These are phyloP conservation scores for Leptosomus discolor DNA, from an alignment of 2,113 vertebrate genomes.

Conservation along the genomic window DNA sequence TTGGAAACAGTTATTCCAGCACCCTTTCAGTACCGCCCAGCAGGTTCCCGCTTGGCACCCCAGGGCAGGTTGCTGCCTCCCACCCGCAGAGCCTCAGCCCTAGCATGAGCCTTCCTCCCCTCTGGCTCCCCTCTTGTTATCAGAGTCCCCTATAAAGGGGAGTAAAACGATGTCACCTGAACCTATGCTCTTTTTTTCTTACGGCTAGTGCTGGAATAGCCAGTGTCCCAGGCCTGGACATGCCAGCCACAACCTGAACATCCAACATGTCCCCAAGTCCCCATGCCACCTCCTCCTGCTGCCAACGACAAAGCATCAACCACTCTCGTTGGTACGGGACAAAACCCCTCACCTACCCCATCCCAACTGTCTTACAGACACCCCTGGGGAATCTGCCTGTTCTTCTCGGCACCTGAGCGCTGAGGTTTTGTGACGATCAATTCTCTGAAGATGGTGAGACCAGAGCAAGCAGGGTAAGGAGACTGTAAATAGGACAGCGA, in stretches of 20 bases:
- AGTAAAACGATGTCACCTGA: not conserved
- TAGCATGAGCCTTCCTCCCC: not conserved
- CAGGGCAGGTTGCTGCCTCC: not conserved
- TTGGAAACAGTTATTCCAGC: not conserved
- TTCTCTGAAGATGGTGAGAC: fast-evolving
- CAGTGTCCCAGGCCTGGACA: too few species aligned
- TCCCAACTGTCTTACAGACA: too few species aligned
- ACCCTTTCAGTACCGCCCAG: not conserved
- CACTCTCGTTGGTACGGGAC: not conserved
- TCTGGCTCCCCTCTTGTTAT: too few species aligned
- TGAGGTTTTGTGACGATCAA: not conserved
- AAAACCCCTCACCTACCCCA: not conserved
- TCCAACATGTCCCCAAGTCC: not conserved
- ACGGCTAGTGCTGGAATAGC: not conserved
- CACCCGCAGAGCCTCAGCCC: not conserved
- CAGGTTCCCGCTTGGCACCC: not conserved
- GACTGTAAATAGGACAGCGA: too few species aligned
- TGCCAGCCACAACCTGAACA: not conserved
- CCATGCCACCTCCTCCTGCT: not conserved
- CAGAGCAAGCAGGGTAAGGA: not conserved
- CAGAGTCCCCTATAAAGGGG: not conserved
- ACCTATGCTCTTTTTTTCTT: too few species aligned
- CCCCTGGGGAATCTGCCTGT: fast-evolving
- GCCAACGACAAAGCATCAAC: not conserved
- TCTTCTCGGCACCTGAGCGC: fast-evolving